phyloP scores from a whole-genome alignment of 92 coral and sea anemone genomes.

The Galaxea fascicularis region DNA sequence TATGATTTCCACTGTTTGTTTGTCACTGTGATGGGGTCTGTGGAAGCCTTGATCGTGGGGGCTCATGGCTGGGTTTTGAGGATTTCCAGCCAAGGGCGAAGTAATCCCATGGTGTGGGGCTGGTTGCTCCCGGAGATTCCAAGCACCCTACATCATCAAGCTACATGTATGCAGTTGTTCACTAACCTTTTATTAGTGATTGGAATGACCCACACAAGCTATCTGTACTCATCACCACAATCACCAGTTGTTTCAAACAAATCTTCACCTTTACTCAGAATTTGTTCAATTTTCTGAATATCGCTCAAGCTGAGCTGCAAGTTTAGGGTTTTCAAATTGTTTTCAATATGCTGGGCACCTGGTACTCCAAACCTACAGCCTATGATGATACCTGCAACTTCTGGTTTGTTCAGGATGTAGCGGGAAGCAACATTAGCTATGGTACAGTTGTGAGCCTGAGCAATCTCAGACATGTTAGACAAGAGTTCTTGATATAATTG shows the following conservation, averaged over 20 bases:
- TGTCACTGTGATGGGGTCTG: too few species aligned
- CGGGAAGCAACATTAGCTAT: conserved; percentile 87
- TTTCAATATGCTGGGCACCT: conserved; percentile 75
- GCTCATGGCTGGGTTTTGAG: too few species aligned
- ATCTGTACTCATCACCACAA: conserved; percentile 89
- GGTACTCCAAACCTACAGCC: conserved; percentile 87
- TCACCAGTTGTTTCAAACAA: conserved; percentile 84
- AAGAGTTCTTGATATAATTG: conserved; percentile 79
- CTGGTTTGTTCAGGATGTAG: conserved; percentile 83
- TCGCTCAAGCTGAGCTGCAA: conserved; percentile 58
- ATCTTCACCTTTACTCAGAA: conserved; percentile 74
- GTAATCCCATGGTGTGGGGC: too few species aligned
- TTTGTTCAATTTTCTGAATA: conserved; percentile 58
- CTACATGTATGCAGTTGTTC: too few species aligned
- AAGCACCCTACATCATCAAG: too few species aligned
- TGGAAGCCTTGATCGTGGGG: too few species aligned
- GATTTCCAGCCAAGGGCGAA: too few species aligned
- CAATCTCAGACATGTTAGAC: conserved; percentile 63
- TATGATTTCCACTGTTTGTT: too few species aligned
- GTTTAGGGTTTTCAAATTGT: conserved; percentile 71
- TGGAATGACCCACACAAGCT: not conserved
- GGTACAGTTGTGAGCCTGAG: conserved; percentile 68
- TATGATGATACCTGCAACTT: conserved; percentile 79
- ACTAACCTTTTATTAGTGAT: too few species aligned
- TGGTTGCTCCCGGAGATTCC: too few species aligned